phyloP scores from a whole-genome alignment of 1,140 invertebrate genomes.

The Epicauta chinensis region DNA sequence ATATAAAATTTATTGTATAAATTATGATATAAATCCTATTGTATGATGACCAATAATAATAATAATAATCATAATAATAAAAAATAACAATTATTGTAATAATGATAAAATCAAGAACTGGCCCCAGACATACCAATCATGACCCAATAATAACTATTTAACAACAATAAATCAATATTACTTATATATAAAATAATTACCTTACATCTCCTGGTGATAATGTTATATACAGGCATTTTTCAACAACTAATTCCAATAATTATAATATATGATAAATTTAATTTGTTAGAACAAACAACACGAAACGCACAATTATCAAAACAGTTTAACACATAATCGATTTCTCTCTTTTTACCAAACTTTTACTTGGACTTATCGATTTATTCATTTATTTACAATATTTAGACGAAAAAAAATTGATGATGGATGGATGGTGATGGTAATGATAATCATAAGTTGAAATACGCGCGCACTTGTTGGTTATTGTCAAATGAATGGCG shows the following conservation, averaged over 20 bases:
- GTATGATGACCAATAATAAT: neutral
- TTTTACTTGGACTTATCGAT: neutral
- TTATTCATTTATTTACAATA: neutral
- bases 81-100: neutral
- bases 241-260: neutral
- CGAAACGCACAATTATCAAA: neutral
- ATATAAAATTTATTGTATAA: too few species aligned
- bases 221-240: constrained; percentile 50
- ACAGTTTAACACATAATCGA: neutral
- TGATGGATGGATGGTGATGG: too few species aligned
- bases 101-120: neutral
- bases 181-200: constrained; percentile 33
- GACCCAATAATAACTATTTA: neutral
- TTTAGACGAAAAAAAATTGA: neutral
- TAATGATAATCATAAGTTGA: constrained; percentile 3
- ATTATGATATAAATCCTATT: too few species aligned
- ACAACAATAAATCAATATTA: neutral
- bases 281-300: neutral
- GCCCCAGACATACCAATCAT: neutral
- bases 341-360: neutral
- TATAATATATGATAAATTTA: neutral
- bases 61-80: neutral
- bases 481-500: constrained; percentile 12
- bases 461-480: constrained; percentile 8
- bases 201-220: constrained; percentile 50